A percentile compares a stretch with the other conserved stretches of the same genome.
These are phyloP conservation scores for Hestina assimilis DNA, from an alignment of 1,140 invertebrate species.

Conservation along the genomic window DNA sequence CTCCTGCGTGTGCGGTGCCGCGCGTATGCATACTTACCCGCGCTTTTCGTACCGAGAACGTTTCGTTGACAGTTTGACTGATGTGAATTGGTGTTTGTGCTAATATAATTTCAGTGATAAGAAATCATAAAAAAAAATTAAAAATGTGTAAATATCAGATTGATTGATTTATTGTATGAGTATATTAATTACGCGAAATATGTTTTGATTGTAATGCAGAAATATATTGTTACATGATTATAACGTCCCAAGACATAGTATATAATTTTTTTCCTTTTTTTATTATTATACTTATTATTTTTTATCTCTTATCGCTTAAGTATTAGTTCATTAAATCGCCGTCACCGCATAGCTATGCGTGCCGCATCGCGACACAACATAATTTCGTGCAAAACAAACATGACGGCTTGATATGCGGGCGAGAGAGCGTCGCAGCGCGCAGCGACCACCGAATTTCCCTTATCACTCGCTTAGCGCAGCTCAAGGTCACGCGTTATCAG, in stretches of 20 bases:
- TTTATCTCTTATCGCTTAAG: slow-evolving; percentile 10
- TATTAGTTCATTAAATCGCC: slow-evolving; percentile 45
- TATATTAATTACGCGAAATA: no score
- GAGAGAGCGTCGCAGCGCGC: slow-evolving; percentile 30
- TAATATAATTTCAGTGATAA: background rate
- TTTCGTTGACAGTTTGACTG: slow-evolving; percentile 11
- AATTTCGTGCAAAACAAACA: slow-evolving; percentile 67
- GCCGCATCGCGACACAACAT: slow-evolving; percentile 45
- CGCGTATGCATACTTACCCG: slow-evolving; percentile 21
- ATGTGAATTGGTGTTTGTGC: slow-evolving; percentile 29
- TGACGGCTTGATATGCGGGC: slow-evolving; percentile 41
- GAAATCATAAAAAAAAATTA: background rate
- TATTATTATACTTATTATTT: background rate
- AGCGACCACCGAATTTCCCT: slow-evolving; percentile 62
- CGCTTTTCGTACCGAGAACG: slow-evolving; percentile 12
- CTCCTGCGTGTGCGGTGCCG: slow-evolving; percentile 42
- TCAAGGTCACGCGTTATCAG: slow-evolving; percentile 68
- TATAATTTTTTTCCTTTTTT: no score
- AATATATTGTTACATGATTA: no score
- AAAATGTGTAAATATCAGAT: no score
- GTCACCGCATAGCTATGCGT: slow-evolving; percentile 23
- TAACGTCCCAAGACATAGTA: no score
- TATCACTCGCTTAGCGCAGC: slow-evolving; percentile 61
- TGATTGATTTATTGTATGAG: no score
- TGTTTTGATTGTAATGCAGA: no score